A percentile compares a stretch with the other conserved stretches of the same genome.
Conservation (phyloP, 2,113 vertebrate species). For the Macrotus californicus region DNA sequence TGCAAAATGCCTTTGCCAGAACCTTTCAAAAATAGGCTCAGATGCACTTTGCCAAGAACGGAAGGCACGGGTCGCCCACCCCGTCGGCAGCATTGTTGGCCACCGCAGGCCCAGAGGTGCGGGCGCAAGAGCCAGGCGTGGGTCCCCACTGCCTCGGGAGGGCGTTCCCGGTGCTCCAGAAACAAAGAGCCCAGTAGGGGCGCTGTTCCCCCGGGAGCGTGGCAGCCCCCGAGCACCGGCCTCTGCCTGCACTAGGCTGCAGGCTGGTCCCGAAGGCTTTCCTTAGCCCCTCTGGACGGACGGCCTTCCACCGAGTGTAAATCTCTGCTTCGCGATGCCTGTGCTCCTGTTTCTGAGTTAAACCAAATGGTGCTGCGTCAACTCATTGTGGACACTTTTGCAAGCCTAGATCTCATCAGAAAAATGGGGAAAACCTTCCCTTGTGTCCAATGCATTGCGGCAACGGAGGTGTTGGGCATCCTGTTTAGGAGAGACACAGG, state of each 20-base stretch:
- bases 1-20: slow-evolving; percentile 32
- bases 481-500: background rate
- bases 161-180: background rate
- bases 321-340: fast-evolving
- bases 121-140: background rate
- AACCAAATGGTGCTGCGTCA: too few relatives aligned
- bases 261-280: too few relatives aligned
- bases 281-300: too few relatives aligned
- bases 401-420: fast-evolving
- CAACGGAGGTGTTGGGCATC: fast-evolving
- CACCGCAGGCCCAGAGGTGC: background rate
- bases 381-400: fast-evolving
- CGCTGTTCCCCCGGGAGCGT: background rate
- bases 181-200: background rate
- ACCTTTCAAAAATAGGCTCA: slow-evolving; percentile 35
- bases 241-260: too few relatives aligned
- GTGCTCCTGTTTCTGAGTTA: background rate
- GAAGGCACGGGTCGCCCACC: background rate
- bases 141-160: background rate
- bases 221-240: background rate
- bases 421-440: fast-evolving
- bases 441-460: fast-evolving
- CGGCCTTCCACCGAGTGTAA: too few relatives aligned
- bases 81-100: background rate
- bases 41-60: background rate